Base-by-base conservation (phyloP, 2,888 invertebrate genomes). In the Vesta saturnalis region DNA sequence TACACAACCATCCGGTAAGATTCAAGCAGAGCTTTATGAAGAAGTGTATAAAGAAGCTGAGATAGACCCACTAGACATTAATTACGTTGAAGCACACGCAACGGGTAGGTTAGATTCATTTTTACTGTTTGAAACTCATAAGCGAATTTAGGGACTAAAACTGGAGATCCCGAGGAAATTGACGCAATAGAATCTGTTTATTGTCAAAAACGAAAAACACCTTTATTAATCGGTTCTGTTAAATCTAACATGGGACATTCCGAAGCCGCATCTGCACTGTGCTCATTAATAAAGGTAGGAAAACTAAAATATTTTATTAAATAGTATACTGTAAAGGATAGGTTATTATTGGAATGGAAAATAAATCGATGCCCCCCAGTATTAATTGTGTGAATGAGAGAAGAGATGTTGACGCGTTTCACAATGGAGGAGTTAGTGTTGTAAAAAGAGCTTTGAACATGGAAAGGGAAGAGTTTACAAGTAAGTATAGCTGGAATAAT, bases 221-320 rank as follows among this genome's bases (percentile, higher is more conserved):
- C 95, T 0, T 87, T 96, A 0, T 84, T 88, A 63, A 92, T 96
- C 69, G 96, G 96, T 1, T 94, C 95, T 0, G 90, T 95, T 47
- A 96, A 97, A 81, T 94, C 95, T 0, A 97, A 96, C 83, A 87
- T 96, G 82, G 96, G 96, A 0, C 96, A 96, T 82, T 89, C 94
- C 0, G 96, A 96, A 79, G 92, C 95, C 0, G 90, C 90, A 0
- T 92, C 93, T 4, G 92, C 94, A 10, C 85, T 94, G 3, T 93
- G 93, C 73, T 91, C 93, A 0, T 80, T 95, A 70, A 89, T 92
- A 0, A 95, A 95, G 86, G 92, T 30, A 30, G 6, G 30, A 30
- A 6, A 5, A 30, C 30, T 10, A 30, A 30, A 30, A 5, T 10
- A 10, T 6, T 6, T 30, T 10, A 30, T 10, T 10, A 10, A 30